These are phyloP conservation scores for Cepaea nemoralis DNA, from an alignment of 1,140 invertebrate genomes.

Conservation along the genomic window DNA sequence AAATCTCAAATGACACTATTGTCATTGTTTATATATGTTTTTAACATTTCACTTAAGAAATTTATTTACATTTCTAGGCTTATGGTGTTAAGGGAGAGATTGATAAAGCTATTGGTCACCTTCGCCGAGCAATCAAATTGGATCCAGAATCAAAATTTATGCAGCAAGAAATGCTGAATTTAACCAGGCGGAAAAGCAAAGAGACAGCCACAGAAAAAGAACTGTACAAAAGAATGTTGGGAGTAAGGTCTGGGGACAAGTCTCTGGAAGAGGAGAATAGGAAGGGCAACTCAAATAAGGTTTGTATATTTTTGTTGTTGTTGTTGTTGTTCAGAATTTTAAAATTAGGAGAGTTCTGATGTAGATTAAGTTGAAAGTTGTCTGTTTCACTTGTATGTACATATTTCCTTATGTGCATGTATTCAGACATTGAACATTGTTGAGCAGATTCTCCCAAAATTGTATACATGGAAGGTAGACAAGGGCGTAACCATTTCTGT, in stretches of 20 bases:
- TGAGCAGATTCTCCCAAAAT: no score
- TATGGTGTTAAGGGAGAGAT: conserved; percentile 33
- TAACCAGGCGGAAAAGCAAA: conserved; percentile 28
- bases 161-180: conserved; percentile 34
- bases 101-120: conserved; percentile 17
- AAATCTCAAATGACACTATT: no score
- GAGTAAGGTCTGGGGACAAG: conserved; percentile 27
- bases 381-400: no score
- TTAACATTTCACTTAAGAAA: no score
- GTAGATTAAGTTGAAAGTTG: no score
- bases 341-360: no score
- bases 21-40: no score
- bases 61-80: conserved; percentile 29
- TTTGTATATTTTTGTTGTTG: not conserved
- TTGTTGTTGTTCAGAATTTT: no score
- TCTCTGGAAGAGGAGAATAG: not conserved
- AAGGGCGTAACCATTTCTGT: no score
- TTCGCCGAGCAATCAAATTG: conserved; percentile 25
- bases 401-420: no score
- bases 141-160: conserved; percentile 41
- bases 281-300: conserved; percentile 1
- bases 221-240: conserved; percentile 34
- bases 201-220: conserved; percentile 36
- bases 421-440: no score
- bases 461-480: no score